phyloP scores from a whole-genome alignment of 1,140 invertebrate species.

The Heterodera schachtii region DNA sequence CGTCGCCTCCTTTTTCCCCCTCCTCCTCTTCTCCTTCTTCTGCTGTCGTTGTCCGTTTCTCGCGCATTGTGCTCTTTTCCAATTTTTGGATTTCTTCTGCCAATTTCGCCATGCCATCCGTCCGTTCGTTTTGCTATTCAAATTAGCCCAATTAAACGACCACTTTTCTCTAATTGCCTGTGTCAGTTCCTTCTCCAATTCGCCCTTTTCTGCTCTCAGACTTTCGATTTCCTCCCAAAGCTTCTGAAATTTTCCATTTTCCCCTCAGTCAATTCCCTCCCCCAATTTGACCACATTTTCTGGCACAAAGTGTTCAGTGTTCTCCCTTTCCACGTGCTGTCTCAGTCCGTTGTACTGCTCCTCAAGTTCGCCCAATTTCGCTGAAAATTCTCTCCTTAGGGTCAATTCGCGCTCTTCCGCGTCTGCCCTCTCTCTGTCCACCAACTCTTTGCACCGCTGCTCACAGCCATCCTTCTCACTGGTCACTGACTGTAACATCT shows the following conservation, averaged over 20 bases:
- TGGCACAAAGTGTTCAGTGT: conserved; percentile 50
- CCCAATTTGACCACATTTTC: conserved; percentile 45
- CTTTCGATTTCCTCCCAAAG: conserved; percentile 56
- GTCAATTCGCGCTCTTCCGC: conserved; percentile 57
- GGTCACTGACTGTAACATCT: conserved; percentile 59
- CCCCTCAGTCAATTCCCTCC: conserved; percentile 17
- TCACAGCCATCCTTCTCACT: conserved; percentile 60
- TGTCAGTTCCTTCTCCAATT: conserved; percentile 52
- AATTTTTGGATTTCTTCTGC: neutral
- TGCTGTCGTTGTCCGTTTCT: conserved; percentile 2
- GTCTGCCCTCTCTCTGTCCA: conserved; percentile 51
- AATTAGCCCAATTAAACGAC: neutral
- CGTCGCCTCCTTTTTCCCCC: conserved; percentile 13
- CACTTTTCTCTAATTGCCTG: no score
- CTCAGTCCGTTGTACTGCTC: conserved; percentile 61
- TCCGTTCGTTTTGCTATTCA: neutral
- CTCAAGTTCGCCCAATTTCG: conserved; percentile 63
- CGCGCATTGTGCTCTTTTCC: neutral
- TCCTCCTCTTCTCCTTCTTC: conserved; percentile 21
- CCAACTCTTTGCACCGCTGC: conserved; percentile 57
- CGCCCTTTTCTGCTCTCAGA: conserved; percentile 46
- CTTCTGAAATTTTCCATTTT: conserved; percentile 35
- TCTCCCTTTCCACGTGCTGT: conserved; percentile 54
- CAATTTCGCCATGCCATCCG: conserved; percentile 1
- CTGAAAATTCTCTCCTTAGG: conserved; percentile 59